Evolutionary conservation across 2,113 vertebrate genomes (phyloP).

Genomic region (Rynchops niger): DNA sequence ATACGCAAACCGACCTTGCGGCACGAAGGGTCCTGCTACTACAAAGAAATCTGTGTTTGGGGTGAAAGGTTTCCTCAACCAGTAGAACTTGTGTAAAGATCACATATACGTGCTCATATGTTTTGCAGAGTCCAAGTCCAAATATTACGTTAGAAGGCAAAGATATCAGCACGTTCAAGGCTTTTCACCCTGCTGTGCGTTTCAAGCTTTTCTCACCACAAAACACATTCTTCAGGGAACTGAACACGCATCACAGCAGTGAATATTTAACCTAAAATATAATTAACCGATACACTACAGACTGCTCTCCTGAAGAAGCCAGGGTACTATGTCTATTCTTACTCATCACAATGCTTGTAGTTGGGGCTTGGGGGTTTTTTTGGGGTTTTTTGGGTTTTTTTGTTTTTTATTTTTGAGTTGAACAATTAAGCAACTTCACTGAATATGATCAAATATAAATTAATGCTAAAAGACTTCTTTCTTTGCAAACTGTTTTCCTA

Average conservation of each 20-base stretch:
- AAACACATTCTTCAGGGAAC: not conserved
- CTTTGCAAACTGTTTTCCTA: not conserved
- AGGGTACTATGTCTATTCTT: not conserved
- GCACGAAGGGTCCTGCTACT: not conserved
- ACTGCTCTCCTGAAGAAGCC: not conserved
- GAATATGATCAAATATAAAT: not conserved
- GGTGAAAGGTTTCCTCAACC: not conserved
- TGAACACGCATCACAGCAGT: not conserved
- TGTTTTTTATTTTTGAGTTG: not conserved
- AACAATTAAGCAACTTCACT: not conserved
- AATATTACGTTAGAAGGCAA: not conserved
- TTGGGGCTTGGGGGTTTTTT: not conserved
- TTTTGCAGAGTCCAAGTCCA: not conserved
- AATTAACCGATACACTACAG: not conserved
- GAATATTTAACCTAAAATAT: not conserved
- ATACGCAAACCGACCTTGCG: not conserved
- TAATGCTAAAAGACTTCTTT: not conserved
- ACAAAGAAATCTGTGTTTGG: accelerated
- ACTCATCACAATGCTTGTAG: not conserved
- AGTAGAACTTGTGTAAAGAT: not conserved
- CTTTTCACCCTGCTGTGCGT: not conserved
- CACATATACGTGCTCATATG: accelerated
- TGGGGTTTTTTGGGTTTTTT: not conserved
- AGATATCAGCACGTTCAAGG: not conserved
- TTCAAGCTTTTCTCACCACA: not conserved